phyloP scores from a whole-genome alignment of 2,113 vertebrate species.

The Podarcis cretensis region DNA sequence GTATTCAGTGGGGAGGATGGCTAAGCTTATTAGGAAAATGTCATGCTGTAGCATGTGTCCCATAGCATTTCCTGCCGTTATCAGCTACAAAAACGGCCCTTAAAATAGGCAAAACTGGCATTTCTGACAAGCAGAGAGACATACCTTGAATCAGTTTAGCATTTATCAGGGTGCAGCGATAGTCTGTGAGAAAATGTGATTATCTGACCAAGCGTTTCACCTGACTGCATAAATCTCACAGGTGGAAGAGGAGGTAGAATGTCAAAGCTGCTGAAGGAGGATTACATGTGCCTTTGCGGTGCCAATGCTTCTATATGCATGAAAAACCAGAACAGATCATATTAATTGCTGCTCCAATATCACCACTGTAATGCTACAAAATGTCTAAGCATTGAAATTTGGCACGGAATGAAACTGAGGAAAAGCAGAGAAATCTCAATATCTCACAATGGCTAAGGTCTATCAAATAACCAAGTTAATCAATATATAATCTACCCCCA shows the following conservation, averaged over 20 bases:
- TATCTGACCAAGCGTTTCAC: constrained; percentile 14
- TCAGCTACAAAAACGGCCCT: constrained; percentile 11
- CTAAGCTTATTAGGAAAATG: constrained; percentile 27
- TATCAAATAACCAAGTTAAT: not conserved
- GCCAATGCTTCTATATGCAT: not conserved
- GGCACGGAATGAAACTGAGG: not conserved
- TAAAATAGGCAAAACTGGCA: constrained; percentile 22
- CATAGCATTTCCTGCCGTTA: constrained; percentile 23
- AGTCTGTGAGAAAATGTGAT: constrained; percentile 23
- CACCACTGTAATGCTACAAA: not conserved
- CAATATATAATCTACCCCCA: not conserved
- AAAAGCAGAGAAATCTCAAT: not conserved
- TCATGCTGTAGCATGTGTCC: not conserved
- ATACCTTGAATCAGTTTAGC: constrained; percentile 12
- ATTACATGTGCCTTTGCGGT: not conserved
- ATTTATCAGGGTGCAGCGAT: constrained; percentile 14
- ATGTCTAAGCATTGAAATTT: not conserved
- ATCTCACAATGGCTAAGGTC: not conserved
- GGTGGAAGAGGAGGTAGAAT: constrained; percentile 7
- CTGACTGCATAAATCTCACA: constrained; percentile 22
- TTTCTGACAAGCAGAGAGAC: constrained; percentile 17
- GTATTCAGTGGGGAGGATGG: constrained; percentile 4
- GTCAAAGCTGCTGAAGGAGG: not conserved
- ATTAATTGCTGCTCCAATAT: not conserved
- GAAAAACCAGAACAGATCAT: not conserved